These are phyloP conservation scores for Notamacropus eugenii DNA, from an alignment of 2,797 vertebrate species.

Conservation along the genomic window DNA sequence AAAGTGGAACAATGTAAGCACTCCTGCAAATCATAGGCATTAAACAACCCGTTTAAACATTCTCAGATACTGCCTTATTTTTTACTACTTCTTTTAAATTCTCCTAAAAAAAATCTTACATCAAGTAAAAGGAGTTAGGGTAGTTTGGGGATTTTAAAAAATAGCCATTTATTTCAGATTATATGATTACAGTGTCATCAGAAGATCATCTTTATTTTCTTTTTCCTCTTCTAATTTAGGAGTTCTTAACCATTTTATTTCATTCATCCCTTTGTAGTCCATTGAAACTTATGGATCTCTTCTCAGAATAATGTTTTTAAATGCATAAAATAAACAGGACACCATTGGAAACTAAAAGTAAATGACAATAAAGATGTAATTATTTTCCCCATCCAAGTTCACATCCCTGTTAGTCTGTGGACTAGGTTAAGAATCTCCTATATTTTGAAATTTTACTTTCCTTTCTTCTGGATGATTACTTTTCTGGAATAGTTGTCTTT, in stretches of 20 bases:
- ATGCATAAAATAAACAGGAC: not conserved
- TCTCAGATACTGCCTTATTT: not conserved
- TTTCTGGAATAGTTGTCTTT: conserved; percentile 16
- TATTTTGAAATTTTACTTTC: conserved; percentile 21
- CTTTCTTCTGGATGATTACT: not conserved
- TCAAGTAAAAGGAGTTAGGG: conserved; percentile 24
- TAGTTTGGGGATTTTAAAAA: not conserved
- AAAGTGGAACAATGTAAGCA: conserved; percentile 56
- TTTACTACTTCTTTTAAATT: not conserved
- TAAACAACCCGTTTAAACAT: conserved; percentile 48
- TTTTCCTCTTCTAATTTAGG: not conserved
- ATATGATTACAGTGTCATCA: conserved; percentile 3
- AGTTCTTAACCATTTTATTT: not conserved
- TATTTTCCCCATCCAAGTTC: not conserved
- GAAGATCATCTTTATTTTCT: conserved; percentile 4
- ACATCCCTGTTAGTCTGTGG: not conserved
- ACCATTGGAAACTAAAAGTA: not conserved
- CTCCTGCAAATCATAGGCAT: conserved; percentile 34
- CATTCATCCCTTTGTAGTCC: not conserved
- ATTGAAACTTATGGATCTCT: not conserved
- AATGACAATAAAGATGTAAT: not conserved
- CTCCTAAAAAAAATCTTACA: conserved; percentile 44
- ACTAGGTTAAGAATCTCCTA: not conserved
- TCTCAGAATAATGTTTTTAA: not conserved
- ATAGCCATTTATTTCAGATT: conserved; percentile 32